Evolutionary conservation across 1,140 invertebrate genomes (phyloP).

Genomic region (Trypoxylus dichotomus): DNA sequence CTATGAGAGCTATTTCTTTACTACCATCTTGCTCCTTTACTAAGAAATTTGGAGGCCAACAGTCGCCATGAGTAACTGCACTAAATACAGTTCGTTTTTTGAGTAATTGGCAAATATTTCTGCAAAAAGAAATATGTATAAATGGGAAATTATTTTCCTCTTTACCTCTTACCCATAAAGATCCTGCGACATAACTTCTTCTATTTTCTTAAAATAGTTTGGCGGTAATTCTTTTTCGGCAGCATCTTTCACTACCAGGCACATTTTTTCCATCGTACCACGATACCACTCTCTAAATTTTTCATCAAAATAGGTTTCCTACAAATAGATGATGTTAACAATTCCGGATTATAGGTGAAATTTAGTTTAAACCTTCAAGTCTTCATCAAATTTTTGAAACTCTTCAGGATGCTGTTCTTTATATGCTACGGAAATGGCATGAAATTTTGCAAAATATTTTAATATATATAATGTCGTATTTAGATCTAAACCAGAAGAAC

Average conservation of each 20-base stretch:
- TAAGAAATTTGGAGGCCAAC: slow-evolving; percentile 74
- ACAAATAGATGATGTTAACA: slow-evolving; percentile 33
- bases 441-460: slow-evolving; percentile 65
- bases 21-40: slow-evolving; percentile 55
- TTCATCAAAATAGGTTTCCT: slow-evolving; percentile 63
- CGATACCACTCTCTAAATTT: slow-evolving; percentile 65
- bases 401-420: slow-evolving; percentile 63
- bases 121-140: slow-evolving; percentile 27
- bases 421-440: slow-evolving; percentile 69
- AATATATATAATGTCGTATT: slow-evolving; percentile 59
- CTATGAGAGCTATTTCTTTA: slow-evolving; percentile 62
- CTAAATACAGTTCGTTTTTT: slow-evolving; percentile 43
- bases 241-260: slow-evolving; percentile 62
- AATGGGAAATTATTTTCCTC: neutral
- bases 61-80: slow-evolving; percentile 71
- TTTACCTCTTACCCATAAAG: slow-evolving; percentile 48
- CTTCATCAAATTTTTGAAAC: slow-evolving; percentile 56
- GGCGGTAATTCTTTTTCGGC: slow-evolving; percentile 63
- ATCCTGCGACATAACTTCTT: slow-evolving; percentile 58
- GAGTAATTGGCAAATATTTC: slow-evolving; percentile 43
- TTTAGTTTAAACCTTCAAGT: slow-evolving; percentile 46
- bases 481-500: slow-evolving; percentile 56
- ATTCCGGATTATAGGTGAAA: neutral
- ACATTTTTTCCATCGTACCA: slow-evolving; percentile 56
- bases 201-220: slow-evolving; percentile 60